Evolutionary conservation across 2,113 vertebrate species (phyloP).

Genomic region (Osmerus eperlanus): DNA sequence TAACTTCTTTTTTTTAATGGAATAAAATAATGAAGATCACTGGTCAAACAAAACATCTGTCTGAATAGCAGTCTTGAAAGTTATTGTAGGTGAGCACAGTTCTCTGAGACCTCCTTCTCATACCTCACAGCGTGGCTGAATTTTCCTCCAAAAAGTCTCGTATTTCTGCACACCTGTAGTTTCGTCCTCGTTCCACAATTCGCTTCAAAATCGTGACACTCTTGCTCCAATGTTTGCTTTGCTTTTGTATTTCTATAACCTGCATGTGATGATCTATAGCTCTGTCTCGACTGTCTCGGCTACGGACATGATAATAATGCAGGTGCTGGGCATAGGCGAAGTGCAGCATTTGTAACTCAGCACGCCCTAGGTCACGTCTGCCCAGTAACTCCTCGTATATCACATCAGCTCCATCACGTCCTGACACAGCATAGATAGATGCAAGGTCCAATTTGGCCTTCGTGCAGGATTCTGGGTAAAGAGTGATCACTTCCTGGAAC

Average conservation of each 20-base stretch:
- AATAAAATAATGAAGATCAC: not conserved
- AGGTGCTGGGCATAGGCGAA: constrained; percentile 31
- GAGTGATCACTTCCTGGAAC: constrained; percentile 32
- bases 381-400: constrained; percentile 36
- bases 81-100: too few species aligned
- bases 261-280: constrained; percentile 39
- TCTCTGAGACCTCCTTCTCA: too few species aligned
- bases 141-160: constrained; percentile 25
- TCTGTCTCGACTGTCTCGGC: not conserved
- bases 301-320: rapidly evolving
- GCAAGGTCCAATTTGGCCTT: constrained; percentile 31
- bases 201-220: constrained; percentile 38
- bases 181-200: constrained; percentile 11
- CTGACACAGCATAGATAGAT: constrained; percentile 18
- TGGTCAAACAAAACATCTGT: too few species aligned
- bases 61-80: too few species aligned
- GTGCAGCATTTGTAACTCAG: constrained; percentile 32
- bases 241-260: constrained; percentile 17
- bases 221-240: not conserved
- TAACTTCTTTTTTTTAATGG: not conserved
- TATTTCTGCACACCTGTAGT: constrained; percentile 28
- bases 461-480: constrained; percentile 35
- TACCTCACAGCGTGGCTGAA: not conserved
- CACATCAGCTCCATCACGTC: not conserved
- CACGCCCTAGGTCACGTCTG: not conserved